phyloP scores from a whole-genome alignment of 2,888 invertebrate genomes.

The Aproaerema taeniolella region DNA sequence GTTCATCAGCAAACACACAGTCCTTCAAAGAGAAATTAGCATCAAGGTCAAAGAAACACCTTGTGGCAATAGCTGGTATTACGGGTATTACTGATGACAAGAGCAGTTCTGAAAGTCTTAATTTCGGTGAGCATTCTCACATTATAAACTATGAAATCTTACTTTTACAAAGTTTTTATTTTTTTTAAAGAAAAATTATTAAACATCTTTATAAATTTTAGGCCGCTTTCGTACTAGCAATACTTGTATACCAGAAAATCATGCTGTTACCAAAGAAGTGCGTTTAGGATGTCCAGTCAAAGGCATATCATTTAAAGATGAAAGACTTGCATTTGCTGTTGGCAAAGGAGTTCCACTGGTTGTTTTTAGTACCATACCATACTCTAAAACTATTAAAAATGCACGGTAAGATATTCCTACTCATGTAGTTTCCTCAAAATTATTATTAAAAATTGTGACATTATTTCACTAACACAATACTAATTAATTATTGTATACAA shows the following conservation, averaged over 20 bases:
- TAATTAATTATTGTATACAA: no score
- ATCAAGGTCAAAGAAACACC: constrained; percentile 52
- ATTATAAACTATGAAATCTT: background rate
- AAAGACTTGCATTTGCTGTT: constrained; percentile 89
- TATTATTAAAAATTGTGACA: no score
- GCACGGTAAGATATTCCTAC: constrained; percentile 68
- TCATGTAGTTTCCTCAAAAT: background rate
- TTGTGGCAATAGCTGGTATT: constrained; percentile 68
- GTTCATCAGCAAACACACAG: constrained; percentile 56
- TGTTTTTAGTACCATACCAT: constrained; percentile 92
- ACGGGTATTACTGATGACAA: constrained; percentile 80
- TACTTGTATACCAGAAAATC: constrained; percentile 74
- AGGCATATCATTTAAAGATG: constrained; percentile 84
- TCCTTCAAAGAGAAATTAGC: constrained; percentile 55
- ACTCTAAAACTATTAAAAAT: constrained; percentile 81
- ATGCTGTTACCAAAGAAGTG: constrained; percentile 74
- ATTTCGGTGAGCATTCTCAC: constrained; percentile 61
- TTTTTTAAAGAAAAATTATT: background rate
- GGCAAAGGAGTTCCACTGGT: constrained; percentile 88
- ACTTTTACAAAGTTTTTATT: background rate
- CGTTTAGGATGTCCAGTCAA: constrained; percentile 78
- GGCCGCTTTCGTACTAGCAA: constrained; percentile 72
- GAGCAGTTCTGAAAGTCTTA: constrained; percentile 90
- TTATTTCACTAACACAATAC: no score
- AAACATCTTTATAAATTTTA: constrained; percentile 25